Conservation (phyloP, 2,888 invertebrate species). For the Ennomos fuscantarius region DNA sequence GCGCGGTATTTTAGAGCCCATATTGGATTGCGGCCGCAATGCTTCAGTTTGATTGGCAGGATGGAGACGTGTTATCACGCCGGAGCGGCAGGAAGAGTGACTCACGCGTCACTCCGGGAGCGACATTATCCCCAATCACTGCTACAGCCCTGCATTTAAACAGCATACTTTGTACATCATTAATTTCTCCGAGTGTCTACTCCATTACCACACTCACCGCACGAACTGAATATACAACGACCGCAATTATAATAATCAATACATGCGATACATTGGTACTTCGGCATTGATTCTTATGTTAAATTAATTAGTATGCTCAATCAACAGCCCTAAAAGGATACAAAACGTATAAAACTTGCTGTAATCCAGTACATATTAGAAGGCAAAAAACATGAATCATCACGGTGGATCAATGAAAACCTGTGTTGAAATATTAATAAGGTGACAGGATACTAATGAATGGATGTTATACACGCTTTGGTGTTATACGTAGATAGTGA, state of each 20-base stretch:
- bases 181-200: conserved; percentile 24
- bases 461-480: conserved; percentile 39
- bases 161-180: conserved; percentile 46
- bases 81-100: conserved; percentile 79
- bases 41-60: conserved; percentile 79
- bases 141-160: conserved; percentile 60
- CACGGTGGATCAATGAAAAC: conserved; percentile 48
- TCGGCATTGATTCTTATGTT: conserved; percentile 28
- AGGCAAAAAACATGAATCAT: conserved; percentile 56
- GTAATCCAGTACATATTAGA: conserved; percentile 42
- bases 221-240: conserved; percentile 26
- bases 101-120: conserved; percentile 58
- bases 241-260: conserved; percentile 27
- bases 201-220: conserved; percentile 31
- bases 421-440: conserved; percentile 52
- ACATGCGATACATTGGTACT: conserved; percentile 25
- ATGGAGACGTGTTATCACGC: conserved; percentile 77
- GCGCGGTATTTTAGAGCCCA: conserved; percentile 58
- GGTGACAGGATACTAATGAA: conserved; percentile 56
- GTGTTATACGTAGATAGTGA: conserved; percentile 45
- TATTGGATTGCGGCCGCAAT: conserved; percentile 62
- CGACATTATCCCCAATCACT: conserved; percentile 74
- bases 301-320: conserved; percentile 32
- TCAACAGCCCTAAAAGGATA: conserved; percentile 43
- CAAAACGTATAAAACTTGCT: conserved; percentile 40